Conservation (phyloP, 2,888 invertebrate genomes). For the Lypha dubia region DNA sequence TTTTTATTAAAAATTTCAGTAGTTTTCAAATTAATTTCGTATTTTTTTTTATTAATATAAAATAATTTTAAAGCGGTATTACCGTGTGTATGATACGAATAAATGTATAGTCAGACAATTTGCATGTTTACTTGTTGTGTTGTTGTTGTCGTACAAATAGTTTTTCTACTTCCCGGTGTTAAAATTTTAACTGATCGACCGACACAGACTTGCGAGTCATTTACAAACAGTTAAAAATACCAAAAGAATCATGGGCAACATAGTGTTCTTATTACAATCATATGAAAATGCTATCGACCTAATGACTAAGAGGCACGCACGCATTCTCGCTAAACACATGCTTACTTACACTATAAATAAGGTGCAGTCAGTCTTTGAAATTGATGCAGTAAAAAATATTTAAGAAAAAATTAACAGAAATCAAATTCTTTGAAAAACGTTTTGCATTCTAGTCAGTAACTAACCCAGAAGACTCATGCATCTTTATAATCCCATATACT, state of each 20-base stretch:
- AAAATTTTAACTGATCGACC: slow-evolving; percentile 25
- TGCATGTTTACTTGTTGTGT: slow-evolving; percentile 27
- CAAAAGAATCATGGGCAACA: slow-evolving; percentile 8
- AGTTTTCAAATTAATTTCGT: background rate
- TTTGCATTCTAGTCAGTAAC: background rate
- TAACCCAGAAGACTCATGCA: background rate
- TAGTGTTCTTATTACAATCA: slow-evolving; percentile 25
- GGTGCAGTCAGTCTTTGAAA: background rate
- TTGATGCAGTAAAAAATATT: background rate
- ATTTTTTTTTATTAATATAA: background rate
- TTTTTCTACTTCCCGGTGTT: slow-evolving; percentile 48
- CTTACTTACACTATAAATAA: background rate
- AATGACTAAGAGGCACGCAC: slow-evolving; percentile 73
- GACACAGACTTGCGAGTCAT: slow-evolving; percentile 12
- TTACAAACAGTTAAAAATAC: slow-evolving; percentile 23
- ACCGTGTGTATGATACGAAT: too few species aligned
- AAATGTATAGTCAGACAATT: slow-evolving; percentile 50
- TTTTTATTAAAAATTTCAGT: background rate
- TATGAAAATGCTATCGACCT: slow-evolving; percentile 33
- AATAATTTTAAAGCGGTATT: background rate
- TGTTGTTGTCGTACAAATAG: slow-evolving; percentile 21
- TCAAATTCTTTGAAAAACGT: background rate
- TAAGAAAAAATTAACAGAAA: background rate
- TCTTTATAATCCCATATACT: background rate
- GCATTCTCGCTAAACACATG: slow-evolving; percentile 60